A percentile compares a stretch with the other conserved stretches of the same genome.
phyloP scores from a whole-genome alignment of 2,888 invertebrate species.

The Nomada goodeniana region DNA sequence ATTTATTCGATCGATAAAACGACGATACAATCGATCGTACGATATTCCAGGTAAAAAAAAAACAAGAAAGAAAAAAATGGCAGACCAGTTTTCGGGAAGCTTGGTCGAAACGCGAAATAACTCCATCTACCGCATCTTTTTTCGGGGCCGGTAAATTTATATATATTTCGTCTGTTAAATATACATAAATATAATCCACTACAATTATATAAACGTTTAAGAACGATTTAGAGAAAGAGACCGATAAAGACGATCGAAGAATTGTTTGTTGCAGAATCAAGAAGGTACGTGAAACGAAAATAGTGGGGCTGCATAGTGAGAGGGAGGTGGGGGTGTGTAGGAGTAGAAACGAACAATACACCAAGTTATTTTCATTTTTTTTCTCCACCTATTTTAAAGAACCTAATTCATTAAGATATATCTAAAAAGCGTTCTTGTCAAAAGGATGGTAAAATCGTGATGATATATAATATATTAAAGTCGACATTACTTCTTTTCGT shows the following conservation, averaged over 20 bases:
- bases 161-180: slow-evolving; percentile 76
- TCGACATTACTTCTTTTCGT: slow-evolving; percentile 78
- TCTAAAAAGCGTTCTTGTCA: slow-evolving; percentile 73
- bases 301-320: background rate
- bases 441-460: slow-evolving; percentile 77
- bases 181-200: slow-evolving; percentile 81
- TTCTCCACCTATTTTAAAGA: slow-evolving; percentile 70
- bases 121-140: slow-evolving; percentile 37
- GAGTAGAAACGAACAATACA: slow-evolving; percentile 30
- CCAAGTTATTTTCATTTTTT: slow-evolving; percentile 1
- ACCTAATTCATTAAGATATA: slow-evolving; percentile 72
- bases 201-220: slow-evolving; percentile 74
- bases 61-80: background rate
- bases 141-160: slow-evolving; percentile 73
- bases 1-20: background rate
- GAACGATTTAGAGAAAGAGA: slow-evolving; percentile 66
- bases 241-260: slow-evolving; percentile 57
- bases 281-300: slow-evolving; percentile 31
- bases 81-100: background rate
- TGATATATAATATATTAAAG: slow-evolving; percentile 83
- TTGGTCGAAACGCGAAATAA: slow-evolving; percentile 35
- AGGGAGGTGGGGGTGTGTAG: background rate
- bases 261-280: slow-evolving; percentile 31
- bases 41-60: background rate
- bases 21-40: background rate